These are phyloP conservation scores for Seira sanloemensis DNA, from an alignment of 2,888 invertebrate genomes.

Conservation along the genomic window DNA sequence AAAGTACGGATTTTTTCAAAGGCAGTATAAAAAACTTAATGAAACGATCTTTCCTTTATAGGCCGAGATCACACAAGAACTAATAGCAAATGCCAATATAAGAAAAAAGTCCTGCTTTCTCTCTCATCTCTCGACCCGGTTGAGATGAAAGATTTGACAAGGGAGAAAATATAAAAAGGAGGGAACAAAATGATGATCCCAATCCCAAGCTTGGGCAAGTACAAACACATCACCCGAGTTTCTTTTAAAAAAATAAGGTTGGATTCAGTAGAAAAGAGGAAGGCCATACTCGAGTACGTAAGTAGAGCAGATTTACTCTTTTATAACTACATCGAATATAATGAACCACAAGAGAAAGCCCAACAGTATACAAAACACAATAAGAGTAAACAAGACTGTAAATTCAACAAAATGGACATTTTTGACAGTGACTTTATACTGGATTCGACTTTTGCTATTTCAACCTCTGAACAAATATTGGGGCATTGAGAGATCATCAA, in stretches of 20 bases:
- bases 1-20: too few species aligned
- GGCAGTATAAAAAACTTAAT: too few species aligned
- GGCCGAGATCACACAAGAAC: too few species aligned
- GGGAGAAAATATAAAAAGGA: slow-evolving; percentile 28
- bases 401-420: slow-evolving; percentile 27
- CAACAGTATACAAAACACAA: slow-evolving; percentile 24
- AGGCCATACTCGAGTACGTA: neutral
- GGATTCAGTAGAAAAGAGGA: neutral
- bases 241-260: neutral
- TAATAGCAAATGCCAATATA: too few species aligned
- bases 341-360: slow-evolving; percentile 20
- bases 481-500: too few species aligned
- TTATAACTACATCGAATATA: too few species aligned
- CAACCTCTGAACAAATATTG: too few species aligned
- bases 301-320: too few species aligned
- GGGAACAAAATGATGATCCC: slow-evolving; percentile 34
- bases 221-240: slow-evolving; percentile 21
- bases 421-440: slow-evolving; percentile 24
- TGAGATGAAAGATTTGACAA: slow-evolving; percentile 25
- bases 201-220: slow-evolving; percentile 24
- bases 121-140: too few species aligned
- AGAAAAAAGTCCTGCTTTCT: slow-evolving; percentile 20
- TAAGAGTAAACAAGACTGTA: slow-evolving; percentile 43
- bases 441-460: too few species aligned
- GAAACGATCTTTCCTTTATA: too few species aligned